These are phyloP conservation scores for Nesogale talazaci DNA, from an alignment of 2,113 vertebrate species.

Conservation along the genomic window DNA sequence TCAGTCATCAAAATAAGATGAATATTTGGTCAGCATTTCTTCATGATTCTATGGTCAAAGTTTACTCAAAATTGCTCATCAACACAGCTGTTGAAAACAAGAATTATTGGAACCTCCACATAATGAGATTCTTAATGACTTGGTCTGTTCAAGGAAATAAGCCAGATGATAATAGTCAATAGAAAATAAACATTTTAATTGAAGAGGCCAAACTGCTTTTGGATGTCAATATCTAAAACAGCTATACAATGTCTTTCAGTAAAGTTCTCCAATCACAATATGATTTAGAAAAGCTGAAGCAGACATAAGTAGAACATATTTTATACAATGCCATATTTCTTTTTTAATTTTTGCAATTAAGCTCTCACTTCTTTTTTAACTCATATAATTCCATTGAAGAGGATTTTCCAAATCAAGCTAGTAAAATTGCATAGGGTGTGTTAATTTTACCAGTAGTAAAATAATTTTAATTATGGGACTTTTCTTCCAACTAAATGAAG, in stretches of 20 bases:
- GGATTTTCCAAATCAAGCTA: slow-evolving; percentile 62
- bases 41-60: neutral
- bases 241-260: neutral
- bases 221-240: neutral
- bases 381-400: slow-evolving; percentile 40
- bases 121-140: neutral
- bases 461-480: slow-evolving; percentile 84
- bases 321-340: neutral
- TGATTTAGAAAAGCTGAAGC: neutral
- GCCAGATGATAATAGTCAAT: neutral
- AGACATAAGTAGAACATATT: neutral
- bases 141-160: neutral
- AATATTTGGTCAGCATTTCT: neutral
- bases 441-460: slow-evolving; percentile 78
- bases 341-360: neutral
- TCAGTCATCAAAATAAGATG: neutral
- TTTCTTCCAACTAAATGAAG: slow-evolving; percentile 78
- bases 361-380: neutral
- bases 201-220: neutral
- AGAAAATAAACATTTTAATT: neutral
- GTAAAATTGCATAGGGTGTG: slow-evolving; percentile 40
- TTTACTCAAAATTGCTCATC: neutral
- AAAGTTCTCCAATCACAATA: neutral
- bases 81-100: slow-evolving; percentile 11
- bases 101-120: neutral